These are phyloP conservation scores for Todus mexicanus DNA, from an alignment of 2,797 vertebrate species.

Conservation along the genomic window DNA sequence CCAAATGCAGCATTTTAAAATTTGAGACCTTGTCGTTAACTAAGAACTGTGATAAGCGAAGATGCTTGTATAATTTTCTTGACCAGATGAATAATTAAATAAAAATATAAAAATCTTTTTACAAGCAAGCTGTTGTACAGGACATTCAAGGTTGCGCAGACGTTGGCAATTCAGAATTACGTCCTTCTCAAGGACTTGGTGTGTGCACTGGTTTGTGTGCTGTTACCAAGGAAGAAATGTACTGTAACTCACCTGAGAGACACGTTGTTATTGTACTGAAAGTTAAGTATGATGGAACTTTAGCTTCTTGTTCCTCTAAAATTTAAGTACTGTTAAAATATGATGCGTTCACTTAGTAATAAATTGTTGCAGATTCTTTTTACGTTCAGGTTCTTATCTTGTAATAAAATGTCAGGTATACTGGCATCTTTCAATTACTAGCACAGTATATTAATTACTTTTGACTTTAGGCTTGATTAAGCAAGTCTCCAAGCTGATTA, in stretches of 20 bases:
- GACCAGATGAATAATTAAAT: background rate
- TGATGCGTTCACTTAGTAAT: background rate
- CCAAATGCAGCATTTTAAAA: background rate
- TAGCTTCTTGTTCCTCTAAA: too few species aligned
- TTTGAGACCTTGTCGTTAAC: background rate
- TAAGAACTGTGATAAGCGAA: background rate
- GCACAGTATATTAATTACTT: background rate
- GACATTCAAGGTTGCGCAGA: background rate
- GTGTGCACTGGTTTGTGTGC: background rate
- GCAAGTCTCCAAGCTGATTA: background rate
- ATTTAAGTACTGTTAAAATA: background rate
- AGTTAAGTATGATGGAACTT: background rate
- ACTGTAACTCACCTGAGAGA: background rate
- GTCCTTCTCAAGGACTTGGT: background rate
- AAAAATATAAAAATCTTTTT: background rate
- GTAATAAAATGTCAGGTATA: background rate
- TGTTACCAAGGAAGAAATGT: background rate
- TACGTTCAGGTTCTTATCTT: background rate
- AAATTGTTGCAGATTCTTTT: background rate
- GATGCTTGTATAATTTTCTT: background rate
- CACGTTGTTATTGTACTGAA: background rate
- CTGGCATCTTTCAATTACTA: background rate
- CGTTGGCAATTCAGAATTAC: background rate
- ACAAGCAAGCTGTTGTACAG: background rate
- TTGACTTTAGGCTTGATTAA: background rate